Evolutionary conservation across 2,888 invertebrate genomes (phyloP), one percentile per base, ranked within the genome.

Genomic region (Drosophila longiperda): DNA sequence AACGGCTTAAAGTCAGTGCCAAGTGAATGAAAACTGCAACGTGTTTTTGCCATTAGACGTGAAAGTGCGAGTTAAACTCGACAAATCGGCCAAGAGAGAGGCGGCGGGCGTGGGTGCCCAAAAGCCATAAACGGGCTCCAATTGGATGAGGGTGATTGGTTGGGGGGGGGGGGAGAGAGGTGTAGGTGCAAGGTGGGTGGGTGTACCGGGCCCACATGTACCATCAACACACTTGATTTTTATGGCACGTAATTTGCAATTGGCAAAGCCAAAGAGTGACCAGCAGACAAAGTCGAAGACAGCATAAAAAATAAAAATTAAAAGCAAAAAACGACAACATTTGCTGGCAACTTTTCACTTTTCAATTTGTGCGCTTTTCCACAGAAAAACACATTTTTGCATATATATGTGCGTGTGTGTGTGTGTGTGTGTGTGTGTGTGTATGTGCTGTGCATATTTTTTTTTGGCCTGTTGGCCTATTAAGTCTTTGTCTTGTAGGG

Each of bases 21-120:
- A 90, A 90, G 86, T 77, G 55, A 73, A 90, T 79, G 89, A 89
- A 86, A 90, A 86, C 81, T 90, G 89, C 86, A 86, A 87, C 80
- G 89, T 87, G 90, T 89, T 90, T 87, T 84, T 89, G 87, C 84
- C 87, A 91, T 90, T 89, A 90, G 91, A 89, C 91, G 90, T 90
- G 90, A 89, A 89, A 89, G 91, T 89, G 91, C 82, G 84, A 86
- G 90, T 86, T 82, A 66, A 80, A 82, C 74, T 66, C 67, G 71
- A 71, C 63, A 54, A 33, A 42, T 45, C 45, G 72, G 52, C 55
- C 32, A 38, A 32, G 36, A 55, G 52, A 52, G 5, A 34, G 54
- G 54, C 3, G 26, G n/a, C 57, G 64, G 73, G 61, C 60, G 73
- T 66, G 72, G 83, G 85, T 53, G 64, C 34, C 34, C 32, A 42